Evolutionary conservation across 2,888 invertebrate species (phyloP), one percentile per base, ranked within the genome.

Genomic region (Muscina levida): DNA sequence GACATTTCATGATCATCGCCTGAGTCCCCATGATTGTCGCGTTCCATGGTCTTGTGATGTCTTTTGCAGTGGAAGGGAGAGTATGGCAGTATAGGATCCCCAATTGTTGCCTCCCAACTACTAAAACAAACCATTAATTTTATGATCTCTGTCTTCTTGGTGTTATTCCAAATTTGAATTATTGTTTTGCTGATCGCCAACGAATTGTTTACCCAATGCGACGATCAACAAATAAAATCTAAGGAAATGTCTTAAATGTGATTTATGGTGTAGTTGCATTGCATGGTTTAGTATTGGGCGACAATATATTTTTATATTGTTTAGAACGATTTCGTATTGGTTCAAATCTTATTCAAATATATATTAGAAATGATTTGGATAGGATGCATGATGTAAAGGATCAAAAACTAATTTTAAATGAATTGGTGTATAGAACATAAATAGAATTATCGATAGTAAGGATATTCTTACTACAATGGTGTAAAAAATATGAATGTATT

Each of bases 181-280:
- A 78, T 77, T 82, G 74, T 81, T 80, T 81, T 78, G 82, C 74
- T 75, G 82, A 82, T 79, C 82, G 77, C 81, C 81, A 79, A 79
- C 77, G 77, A 83, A 81, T 57, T 83, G 82, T 83, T 83, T 82
- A 78, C 75, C 56, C 74, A 75, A 77, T 65, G 48, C 79, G 73
- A 77, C 53, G 72, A 66, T 76, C 56, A 68, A 68, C 57, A 67
- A 67, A 66, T 44, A 62, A 48, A 59, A 72, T 19, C 62, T 51
- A 5, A 31, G 24, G 51, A 44, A 68, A 56, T 13, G 17, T 53
- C 11, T 48, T 15, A 37, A 59, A 67, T 62, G 13, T 44, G 68
- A 39, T 72, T 65, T 65, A 46, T 65, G 46, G 26, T n/a, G 46
- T 15, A 65, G 44, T 65, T 46, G 37, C 37, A 53, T 53, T 6